Conservation (phyloP, 2,888 invertebrate genomes). For the Coremacera marginata region DNA sequence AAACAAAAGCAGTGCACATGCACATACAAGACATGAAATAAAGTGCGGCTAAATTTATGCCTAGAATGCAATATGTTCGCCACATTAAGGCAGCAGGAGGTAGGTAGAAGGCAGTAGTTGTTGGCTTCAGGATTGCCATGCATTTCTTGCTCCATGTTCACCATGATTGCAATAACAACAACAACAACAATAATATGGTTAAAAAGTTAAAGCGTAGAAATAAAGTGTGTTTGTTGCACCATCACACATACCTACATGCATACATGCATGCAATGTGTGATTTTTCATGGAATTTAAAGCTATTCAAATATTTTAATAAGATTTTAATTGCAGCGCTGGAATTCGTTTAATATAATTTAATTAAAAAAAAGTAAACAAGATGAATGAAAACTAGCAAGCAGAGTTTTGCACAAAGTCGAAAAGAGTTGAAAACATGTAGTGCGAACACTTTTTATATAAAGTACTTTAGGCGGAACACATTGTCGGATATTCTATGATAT, state of each 20-base stretch:
- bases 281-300: conserved; percentile 29
- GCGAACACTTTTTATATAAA: background rate
- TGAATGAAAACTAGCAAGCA: background rate
- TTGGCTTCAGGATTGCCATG: conserved; percentile 21
- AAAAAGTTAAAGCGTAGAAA: no score
- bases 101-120: background rate
- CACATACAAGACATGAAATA: conserved; percentile 54
- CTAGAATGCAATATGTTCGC: conserved; percentile 61
- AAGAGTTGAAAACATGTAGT: background rate
- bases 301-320: conserved; percentile 52
- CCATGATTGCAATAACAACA: background rate
- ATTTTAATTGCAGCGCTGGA: conserved; percentile 64
- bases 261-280: background rate
- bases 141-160: background rate
- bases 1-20: background rate
- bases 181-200: background rate
- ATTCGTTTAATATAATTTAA: conserved; percentile 58
- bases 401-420: background rate
- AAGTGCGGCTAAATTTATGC: conserved; percentile 62
- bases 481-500: no score
- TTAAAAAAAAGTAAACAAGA: conserved; percentile 45
- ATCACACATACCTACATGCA: no score
- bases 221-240: no score
- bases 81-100: conserved; percentile 43
- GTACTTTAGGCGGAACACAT: background rate